These are phyloP conservation scores for Cheilosia vernalis DNA, from an alignment of 2,888 invertebrate genomes.

Conservation along the genomic window DNA sequence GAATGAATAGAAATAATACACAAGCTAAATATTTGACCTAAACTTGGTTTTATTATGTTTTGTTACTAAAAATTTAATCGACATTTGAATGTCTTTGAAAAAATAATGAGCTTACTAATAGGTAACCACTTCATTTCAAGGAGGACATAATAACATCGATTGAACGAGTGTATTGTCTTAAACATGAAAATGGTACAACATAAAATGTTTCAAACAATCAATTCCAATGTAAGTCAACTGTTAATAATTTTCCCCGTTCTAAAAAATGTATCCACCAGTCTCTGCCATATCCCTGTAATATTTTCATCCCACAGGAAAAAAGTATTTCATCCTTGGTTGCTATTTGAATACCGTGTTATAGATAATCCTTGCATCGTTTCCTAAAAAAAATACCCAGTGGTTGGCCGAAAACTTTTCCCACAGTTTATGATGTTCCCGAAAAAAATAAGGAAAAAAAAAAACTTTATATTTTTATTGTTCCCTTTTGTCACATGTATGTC, in stretches of 20 bases:
- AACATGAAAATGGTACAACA: neutral
- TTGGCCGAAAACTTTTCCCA: conserved; percentile 43
- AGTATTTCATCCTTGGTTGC: conserved; percentile 13
- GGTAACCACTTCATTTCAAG: no score
- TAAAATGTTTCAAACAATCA: conserved; percentile 25
- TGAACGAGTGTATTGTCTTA: neutral
- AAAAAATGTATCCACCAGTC: neutral
- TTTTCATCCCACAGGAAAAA: neutral
- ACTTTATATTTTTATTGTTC: conserved; percentile 56
- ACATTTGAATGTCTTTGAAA: no score
- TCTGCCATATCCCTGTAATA: neutral
- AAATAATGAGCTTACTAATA: no score
- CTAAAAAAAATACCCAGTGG: conserved; percentile 9
- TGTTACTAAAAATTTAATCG: no score
- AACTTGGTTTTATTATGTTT: no score
- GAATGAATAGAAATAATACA: no score
- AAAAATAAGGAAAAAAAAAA: conserved; percentile 20
- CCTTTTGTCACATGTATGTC: conserved; percentile 71
- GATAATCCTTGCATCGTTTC: neutral
- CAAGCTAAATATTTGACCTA: no score
- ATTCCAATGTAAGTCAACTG: conserved; percentile 43
- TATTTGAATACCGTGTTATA: conserved; percentile 38
- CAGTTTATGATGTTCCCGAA: conserved; percentile 33
- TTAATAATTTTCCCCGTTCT: conserved; percentile 12
- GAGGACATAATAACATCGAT: neutral